Conservation (phyloP, 2,797 vertebrate species). For the Sphenodon punctatus region DNA sequence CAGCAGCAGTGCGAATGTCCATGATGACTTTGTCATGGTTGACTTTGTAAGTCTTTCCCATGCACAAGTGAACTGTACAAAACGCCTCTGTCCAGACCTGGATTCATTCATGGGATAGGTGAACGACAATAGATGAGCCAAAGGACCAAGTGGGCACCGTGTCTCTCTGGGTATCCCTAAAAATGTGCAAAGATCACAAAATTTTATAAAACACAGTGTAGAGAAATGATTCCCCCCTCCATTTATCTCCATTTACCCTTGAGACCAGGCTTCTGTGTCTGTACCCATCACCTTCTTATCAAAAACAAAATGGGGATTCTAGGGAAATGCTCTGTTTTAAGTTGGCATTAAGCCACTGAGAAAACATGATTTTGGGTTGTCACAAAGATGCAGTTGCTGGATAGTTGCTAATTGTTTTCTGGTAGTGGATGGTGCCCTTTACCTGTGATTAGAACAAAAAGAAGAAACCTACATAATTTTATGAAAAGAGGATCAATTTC, state of each 20-base stretch:
- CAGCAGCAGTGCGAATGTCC: constrained; percentile 84
- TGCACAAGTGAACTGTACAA: background rate
- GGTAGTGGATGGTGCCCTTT: background rate
- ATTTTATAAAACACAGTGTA: too few species aligned
- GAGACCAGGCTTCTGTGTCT: background rate
- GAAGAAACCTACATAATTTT: background rate
- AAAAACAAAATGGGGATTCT: background rate
- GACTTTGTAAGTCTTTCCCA: constrained; percentile 87
- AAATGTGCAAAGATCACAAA: too few species aligned
- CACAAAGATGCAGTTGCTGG: background rate
- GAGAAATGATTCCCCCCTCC: too few species aligned
- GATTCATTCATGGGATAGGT: too few species aligned
- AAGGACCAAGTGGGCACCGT: background rate
- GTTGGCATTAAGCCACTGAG: background rate
- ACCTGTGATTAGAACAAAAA: background rate
- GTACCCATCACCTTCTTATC: background rate
- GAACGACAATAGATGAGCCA: background rate
- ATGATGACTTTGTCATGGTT: constrained; percentile 97
- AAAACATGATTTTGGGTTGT: background rate
- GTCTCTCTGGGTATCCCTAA: background rate
- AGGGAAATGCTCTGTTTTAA: background rate
- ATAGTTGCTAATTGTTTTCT: background rate
- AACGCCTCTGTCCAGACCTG: too few species aligned
- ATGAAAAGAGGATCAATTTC: background rate
- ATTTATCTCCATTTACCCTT: background rate